These are phyloP conservation scores for Rhopalosiphum nymphaeae DNA, from an alignment of 2,888 invertebrate genomes.

Conservation along the genomic window DNA sequence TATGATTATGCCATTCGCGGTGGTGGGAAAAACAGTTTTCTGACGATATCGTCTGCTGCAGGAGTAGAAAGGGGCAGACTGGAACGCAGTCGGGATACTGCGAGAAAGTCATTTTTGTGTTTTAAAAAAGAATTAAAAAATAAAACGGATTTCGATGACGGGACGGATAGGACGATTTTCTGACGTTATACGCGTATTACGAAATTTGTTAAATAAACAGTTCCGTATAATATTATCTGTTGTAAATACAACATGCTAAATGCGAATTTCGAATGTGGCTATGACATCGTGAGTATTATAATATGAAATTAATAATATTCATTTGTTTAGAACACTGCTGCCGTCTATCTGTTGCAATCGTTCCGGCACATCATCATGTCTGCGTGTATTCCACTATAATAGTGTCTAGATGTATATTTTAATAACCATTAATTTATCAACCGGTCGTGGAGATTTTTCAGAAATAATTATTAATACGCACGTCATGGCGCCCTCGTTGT, in stretches of 20 bases:
- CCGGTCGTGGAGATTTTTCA: background rate
- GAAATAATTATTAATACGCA: background rate
- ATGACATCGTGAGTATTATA: background rate
- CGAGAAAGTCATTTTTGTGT: background rate
- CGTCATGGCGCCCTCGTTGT: conserved; percentile 13
- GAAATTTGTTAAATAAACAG: no score
- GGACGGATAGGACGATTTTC: no score
- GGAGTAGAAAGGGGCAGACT: no score
- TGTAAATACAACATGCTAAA: no score
- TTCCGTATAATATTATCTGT: no score
- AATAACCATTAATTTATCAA: background rate
- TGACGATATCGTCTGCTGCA: background rate
- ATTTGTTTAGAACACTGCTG: background rate
- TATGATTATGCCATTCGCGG: background rate
- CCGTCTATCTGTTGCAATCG: background rate
- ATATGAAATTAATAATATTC: background rate
- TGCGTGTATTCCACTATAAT: background rate
- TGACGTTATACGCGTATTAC: no score
- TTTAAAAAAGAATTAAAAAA: no score
- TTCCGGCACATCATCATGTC: background rate
- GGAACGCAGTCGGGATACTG: background rate
- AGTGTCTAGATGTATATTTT: background rate
- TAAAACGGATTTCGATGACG: no score
- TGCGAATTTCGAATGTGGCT: no score
- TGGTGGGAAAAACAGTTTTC: background rate